phyloP scores from a whole-genome alignment of 1,140 invertebrate species.

The Megathymus violae region DNA sequence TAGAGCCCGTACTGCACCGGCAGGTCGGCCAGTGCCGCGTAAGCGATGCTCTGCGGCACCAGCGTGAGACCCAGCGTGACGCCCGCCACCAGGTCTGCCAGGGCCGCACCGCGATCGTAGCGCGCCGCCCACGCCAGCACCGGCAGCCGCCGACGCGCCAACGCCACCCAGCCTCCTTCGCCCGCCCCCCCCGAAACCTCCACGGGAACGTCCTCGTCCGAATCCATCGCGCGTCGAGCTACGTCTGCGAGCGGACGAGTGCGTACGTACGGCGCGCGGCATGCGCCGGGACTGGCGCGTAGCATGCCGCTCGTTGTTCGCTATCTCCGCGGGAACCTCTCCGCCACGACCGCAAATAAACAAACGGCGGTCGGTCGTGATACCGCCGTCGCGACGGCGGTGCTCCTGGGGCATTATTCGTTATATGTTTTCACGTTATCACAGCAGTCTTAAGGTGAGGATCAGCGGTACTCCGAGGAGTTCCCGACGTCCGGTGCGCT shows the following conservation, averaged over 20 bases:
- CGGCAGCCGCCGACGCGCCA: slow-evolving; percentile 72
- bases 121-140: slow-evolving; percentile 86
- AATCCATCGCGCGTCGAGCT: neutral
- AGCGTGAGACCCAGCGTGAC: too few species aligned
- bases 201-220: slow-evolving; percentile 32
- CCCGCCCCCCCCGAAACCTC: neutral
- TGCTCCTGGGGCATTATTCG: too few species aligned
- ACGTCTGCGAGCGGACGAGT: neutral
- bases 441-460: too few species aligned
- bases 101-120: slow-evolving; percentile 85
- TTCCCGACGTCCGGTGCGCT: too few species aligned
- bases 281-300: slow-evolving; percentile 35
- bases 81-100: slow-evolving; percentile 89
- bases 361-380: slow-evolving; percentile 26
- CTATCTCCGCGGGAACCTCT: slow-evolving; percentile 42
- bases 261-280: slow-evolving; percentile 34
- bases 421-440: too few species aligned
- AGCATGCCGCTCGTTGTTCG: slow-evolving; percentile 9
- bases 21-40: too few species aligned
- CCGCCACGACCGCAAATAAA: slow-evolving; percentile 14
- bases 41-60: too few species aligned
- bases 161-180: slow-evolving; percentile 38
- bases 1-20: too few species aligned
- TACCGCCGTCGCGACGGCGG: slow-evolving; percentile 10
- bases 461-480: too few species aligned